phyloP scores from a whole-genome alignment of 1,140 invertebrate species.

The Agrilus planipennis region DNA sequence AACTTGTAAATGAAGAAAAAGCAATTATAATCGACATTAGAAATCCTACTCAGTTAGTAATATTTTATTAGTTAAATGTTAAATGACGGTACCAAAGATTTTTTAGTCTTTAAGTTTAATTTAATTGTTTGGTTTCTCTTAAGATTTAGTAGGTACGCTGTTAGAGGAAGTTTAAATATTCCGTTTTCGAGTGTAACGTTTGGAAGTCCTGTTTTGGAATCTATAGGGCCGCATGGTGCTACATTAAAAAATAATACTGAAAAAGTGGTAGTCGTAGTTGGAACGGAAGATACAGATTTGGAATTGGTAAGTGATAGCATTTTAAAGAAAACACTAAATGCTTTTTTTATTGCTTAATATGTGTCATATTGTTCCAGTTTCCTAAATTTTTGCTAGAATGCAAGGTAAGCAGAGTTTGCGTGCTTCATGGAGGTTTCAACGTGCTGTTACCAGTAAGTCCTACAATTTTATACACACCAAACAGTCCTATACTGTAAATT shows the following conservation, averaged over 20 bases:
- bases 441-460: conserved; percentile 49
- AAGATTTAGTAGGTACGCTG: conserved; percentile 41
- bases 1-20: conserved; percentile 52
- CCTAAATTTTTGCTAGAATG: conserved; percentile 57
- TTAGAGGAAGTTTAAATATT: conserved; percentile 74
- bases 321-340: conserved; percentile 5
- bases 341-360: conserved; percentile 4
- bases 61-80: conserved; percentile 8
- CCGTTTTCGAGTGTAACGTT: conserved; percentile 66
- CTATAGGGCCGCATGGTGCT: conserved; percentile 48
- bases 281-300: conserved; percentile 61
- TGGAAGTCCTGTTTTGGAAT: conserved; percentile 47
- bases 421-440: conserved; percentile 59
- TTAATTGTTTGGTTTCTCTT: conserved; percentile 5
- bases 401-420: conserved; percentile 51
- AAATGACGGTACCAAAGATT: too few relatives aligned
- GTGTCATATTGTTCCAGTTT: conserved; percentile 43
- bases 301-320: conserved; percentile 48
- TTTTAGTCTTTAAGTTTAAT: conserved; percentile 6
- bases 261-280: conserved; percentile 66
- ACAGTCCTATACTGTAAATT: conserved; percentile 3
- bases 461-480: conserved; percentile 37
- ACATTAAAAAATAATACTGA: conserved; percentile 43
- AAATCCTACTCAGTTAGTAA: conserved; percentile 51
- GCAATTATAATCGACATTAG: conserved; percentile 69